Conservation (phyloP, 2,797 vertebrate genomes). For the Sciurus vulgaris region DNA sequence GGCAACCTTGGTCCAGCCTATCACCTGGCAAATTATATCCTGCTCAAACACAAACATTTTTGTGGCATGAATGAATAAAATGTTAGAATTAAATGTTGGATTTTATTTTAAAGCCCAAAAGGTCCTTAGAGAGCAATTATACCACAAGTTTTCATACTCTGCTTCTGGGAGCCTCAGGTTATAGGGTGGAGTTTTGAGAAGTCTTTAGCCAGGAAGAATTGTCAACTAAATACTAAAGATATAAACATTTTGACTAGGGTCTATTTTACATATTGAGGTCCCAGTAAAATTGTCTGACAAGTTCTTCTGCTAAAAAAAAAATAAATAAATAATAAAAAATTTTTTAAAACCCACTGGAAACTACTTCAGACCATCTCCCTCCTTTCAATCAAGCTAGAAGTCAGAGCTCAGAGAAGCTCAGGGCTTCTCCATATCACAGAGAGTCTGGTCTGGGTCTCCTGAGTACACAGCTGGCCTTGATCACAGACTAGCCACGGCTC, state of each 20-base stretch:
- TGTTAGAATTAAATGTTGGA: slow-evolving; percentile 58
- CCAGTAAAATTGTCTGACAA: slow-evolving; percentile 29
- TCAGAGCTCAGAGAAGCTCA: background rate
- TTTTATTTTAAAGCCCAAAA: slow-evolving; percentile 41
- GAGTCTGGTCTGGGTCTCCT: background rate
- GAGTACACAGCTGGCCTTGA: background rate
- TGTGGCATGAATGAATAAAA: slow-evolving; percentile 57
- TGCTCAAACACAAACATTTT: slow-evolving; percentile 11
- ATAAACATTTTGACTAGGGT: slow-evolving; percentile 27
- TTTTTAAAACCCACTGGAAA: background rate
- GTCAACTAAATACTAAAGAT: slow-evolving; percentile 29
- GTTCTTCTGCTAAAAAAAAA: background rate
- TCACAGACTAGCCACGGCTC: background rate
- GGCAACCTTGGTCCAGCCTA: background rate
- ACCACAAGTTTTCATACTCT: slow-evolving; percentile 17
- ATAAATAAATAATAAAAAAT: background rate
- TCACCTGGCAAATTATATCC: background rate
- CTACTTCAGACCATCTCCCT: background rate
- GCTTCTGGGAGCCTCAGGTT: slow-evolving; percentile 58
- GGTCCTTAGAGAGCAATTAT: slow-evolving; percentile 56
- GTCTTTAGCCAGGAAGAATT: slow-evolving; percentile 45
- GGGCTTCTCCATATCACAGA: background rate
- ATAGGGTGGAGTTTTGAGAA: slow-evolving; percentile 43
- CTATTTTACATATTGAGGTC: slow-evolving; percentile 64
- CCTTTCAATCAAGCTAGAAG: background rate